phyloP scores from a whole-genome alignment of 2,888 invertebrate genomes.

The Drosophila ezoana region DNA sequence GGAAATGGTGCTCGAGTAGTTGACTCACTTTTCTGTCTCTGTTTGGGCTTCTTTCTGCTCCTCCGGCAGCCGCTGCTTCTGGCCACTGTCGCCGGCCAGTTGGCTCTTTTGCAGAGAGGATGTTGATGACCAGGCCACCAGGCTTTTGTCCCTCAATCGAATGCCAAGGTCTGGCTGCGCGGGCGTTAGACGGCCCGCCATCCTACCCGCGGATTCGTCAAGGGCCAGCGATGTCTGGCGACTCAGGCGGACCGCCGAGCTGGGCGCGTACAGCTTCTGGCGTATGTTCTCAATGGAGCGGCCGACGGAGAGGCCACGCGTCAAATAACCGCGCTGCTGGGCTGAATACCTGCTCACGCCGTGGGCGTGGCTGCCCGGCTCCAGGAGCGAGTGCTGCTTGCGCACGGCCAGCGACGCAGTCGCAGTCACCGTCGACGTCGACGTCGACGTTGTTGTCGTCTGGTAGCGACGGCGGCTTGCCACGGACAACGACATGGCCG shows the following conservation, averaged over 20 bases:
- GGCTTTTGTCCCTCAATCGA: conserved; percentile 40
- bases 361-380: conserved; percentile 51
- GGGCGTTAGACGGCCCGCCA: conserved; percentile 34
- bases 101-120: conserved; percentile 63
- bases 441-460: conserved; percentile 52
- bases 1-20: not conserved
- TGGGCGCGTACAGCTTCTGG: conserved; percentile 62
- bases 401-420: conserved; percentile 46
- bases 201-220: conserved; percentile 36
- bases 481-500: conserved; percentile 75
- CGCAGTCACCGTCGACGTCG: conserved; percentile 5
- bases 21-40: conserved; percentile 49
- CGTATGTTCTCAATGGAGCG: conserved; percentile 77
- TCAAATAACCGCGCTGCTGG: conserved; percentile 68
- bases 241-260: conserved; percentile 23
- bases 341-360: conserved; percentile 49
- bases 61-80: conserved; percentile 18
- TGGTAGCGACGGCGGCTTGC: conserved; percentile 75
- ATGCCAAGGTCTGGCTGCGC: conserved; percentile 36
- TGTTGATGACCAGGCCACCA: conserved; percentile 76
- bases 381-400: conserved; percentile 81
- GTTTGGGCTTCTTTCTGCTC: conserved; percentile 29
- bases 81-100: conserved; percentile 36
- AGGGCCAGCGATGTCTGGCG: conserved; percentile 50
- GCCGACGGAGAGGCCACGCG: conserved; percentile 78